Base-by-base conservation (phyloP, 2,888 invertebrate genomes). In the Trissolcus japonicus region DNA sequence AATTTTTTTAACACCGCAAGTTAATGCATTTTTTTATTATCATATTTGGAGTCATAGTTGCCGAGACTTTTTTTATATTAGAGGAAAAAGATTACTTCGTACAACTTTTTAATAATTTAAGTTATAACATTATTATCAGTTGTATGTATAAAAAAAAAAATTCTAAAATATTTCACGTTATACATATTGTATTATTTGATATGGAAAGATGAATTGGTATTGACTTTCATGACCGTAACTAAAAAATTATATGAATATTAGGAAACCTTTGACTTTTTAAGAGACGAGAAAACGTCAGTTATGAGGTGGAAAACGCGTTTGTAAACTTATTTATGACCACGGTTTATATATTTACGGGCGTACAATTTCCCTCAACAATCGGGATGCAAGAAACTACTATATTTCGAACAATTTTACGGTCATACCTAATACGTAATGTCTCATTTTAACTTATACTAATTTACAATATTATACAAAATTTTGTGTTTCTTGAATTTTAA, bases 321-420 rank as follows among this genome's bases (percentile, higher is more conserved):
- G 57, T 60, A 68, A 11, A 35, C 35, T 35, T 68, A 79, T 80
- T 78, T 80, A 73, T 59, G 76, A 48, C 79, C 40, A 74, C 59
- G 75, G 75, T 75, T 80, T 77, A 76, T 78, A 51, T 65, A 60
- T 77, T 78, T 76, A 76, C 65, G 54, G 29, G 79, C 59, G 48
- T 54, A 57, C 74, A 55, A 71, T 78, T 74, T 71, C 61, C 48
- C 56, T 60, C 75, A 13, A 35, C 55, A 48, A 50, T 73, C 60
- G 11, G 25, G 29, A 29, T 50, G 50, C 60, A 68, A 65, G 55
- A 59, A 63, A 72, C 72, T 56, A 48, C 63, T 63, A 35, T 2
- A 53, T 59, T 72, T 54, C 54, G 13, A 6, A 46, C 43, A 46
- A 65, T 65, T 72, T 72, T 72, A 72, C 59, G 72, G 48, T 62